Conservation (phyloP, 2,797 vertebrate genomes). For the Channa striata region DNA sequence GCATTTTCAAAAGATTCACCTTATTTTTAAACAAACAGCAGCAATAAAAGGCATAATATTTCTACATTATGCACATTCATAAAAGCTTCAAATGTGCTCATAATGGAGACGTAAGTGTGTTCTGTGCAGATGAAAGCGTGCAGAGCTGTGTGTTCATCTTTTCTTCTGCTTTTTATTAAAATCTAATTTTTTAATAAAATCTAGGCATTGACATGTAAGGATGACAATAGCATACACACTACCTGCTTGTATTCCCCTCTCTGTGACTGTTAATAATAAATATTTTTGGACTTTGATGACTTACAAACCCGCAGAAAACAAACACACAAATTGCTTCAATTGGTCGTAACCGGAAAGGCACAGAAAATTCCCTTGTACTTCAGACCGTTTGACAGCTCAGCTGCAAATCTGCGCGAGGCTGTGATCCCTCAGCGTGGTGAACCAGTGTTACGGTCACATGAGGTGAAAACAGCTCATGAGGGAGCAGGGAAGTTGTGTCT, state of each 20-base stretch:
- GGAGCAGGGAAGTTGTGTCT: constrained; percentile 30
- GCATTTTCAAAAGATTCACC: background rate
- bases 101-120: background rate
- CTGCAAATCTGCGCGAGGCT: constrained; percentile 2
- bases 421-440: constrained; percentile 19
- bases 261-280: too few relatives aligned
- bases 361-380: background rate
- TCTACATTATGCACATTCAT: background rate
- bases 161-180: constrained; percentile 1
- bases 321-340: background rate
- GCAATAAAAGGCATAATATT: background rate
- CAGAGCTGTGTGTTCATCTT: background rate
- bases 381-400: constrained; percentile 12
- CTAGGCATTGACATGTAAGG: too few relatives aligned
- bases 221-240: too few relatives aligned
- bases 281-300: too few relatives aligned
- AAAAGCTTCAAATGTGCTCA: background rate
- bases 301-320: background rate
- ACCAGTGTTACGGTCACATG: constrained; percentile 23
- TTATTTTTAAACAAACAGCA: too few relatives aligned
- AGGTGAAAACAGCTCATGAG: constrained; percentile 44
- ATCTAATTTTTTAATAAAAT: background rate
- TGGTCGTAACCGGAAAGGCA: background rate
- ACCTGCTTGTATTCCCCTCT: too few relatives aligned
- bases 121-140: background rate